Percentiles rank a stretch among this genome's conserved stretches.
Evolutionary conservation across 2,797 vertebrate genomes (phyloP).

Genomic region (Tarsius wallacei): DNA sequence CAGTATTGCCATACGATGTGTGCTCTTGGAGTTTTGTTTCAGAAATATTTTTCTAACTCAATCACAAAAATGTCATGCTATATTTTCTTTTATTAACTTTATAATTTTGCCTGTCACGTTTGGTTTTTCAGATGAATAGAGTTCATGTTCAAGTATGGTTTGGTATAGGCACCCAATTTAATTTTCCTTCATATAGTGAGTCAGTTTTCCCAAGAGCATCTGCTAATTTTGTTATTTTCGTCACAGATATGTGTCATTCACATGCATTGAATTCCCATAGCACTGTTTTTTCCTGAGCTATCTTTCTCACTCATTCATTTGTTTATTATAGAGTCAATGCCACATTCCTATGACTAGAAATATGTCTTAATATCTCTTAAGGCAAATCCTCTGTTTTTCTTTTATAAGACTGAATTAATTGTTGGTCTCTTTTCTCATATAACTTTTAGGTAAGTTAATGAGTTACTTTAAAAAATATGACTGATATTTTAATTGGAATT

Average conservation of each 20-base stretch:
- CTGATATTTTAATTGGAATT: neutral
- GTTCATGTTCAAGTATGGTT: neutral
- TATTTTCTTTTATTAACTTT: neutral
- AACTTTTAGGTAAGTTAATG: neutral
- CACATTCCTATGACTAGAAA: neutral
- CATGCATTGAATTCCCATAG: neutral
- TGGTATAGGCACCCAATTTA: neutral
- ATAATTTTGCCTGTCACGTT: neutral
- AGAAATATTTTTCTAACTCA: neutral
- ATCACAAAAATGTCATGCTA: too few species aligned
- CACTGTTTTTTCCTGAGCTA: neutral
- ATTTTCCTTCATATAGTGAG: neutral
- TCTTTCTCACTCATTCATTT: neutral
- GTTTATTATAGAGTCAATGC: neutral
- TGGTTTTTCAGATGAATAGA: neutral
- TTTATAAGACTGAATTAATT: neutral
- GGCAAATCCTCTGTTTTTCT: slow-evolving; percentile 4
- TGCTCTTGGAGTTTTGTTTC: neutral
- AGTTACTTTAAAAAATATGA: neutral
- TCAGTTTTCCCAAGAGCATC: neutral
- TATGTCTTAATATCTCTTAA: neutral
- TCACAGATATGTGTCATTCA: neutral
- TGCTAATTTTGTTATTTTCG: neutral
- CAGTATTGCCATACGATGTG: neutral
- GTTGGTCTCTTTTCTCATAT: neutral